These are phyloP conservation scores for Phaetusa simplex DNA, from an alignment of 2,113 vertebrate genomes.

Conservation along the genomic window DNA sequence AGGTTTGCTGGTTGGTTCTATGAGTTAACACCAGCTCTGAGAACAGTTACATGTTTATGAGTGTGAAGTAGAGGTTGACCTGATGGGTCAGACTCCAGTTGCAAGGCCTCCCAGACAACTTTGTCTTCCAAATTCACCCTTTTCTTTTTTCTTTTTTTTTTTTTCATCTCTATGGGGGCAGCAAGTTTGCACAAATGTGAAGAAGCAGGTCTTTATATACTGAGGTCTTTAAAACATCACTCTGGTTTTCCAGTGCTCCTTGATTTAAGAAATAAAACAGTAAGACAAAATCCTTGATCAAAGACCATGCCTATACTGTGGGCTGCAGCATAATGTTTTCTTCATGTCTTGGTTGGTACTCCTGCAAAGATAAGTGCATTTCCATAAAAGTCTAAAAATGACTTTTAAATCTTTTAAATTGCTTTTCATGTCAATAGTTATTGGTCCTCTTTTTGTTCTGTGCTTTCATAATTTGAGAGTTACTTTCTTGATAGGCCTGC, in stretches of 20 bases:
- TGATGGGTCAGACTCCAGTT: accelerated
- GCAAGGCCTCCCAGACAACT: background rate
- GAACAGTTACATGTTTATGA: background rate
- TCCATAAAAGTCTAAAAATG: background rate
- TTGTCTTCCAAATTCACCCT: background rate
- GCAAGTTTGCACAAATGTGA: background rate
- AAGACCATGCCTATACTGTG: background rate
- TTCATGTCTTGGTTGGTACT: background rate
- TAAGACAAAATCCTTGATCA: conserved; percentile 21
- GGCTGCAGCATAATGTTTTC: background rate
- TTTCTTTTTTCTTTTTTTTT: background rate
- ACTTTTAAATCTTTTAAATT: background rate
- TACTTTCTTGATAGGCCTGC: background rate
- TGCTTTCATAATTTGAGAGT: background rate
- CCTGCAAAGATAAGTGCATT: conserved; percentile 28
- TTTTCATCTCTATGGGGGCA: background rate
- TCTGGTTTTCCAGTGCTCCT: conserved; percentile 26
- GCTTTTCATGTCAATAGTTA: background rate
- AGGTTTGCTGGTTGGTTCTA: background rate
- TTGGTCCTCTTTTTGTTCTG: background rate
- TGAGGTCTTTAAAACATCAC: conserved; percentile 1
- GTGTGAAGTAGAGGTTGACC: background rate
- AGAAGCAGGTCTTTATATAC: background rate
- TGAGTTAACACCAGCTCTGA: background rate
- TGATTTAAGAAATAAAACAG: conserved; percentile 28